Conservation (phyloP, 2,888 invertebrate species). For the Carterocephalus palaemon region DNA sequence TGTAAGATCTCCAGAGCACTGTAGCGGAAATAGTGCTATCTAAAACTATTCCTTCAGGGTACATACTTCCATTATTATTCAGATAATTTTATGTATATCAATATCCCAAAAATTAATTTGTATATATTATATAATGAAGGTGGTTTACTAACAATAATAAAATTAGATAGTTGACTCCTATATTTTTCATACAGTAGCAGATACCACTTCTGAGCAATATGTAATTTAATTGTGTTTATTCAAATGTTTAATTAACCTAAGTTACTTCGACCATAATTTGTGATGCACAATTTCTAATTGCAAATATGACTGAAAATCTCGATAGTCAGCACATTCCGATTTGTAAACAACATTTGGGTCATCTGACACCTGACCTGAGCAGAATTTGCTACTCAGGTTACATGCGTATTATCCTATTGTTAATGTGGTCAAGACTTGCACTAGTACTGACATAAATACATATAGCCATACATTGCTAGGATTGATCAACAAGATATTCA, state of each 20-base stretch:
- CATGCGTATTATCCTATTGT: constrained; percentile 4
- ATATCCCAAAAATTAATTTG: too few species aligned
- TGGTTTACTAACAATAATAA: too few species aligned
- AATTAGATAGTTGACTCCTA: too few species aligned
- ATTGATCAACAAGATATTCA: too few species aligned
- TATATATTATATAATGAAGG: too few species aligned
- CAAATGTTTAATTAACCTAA: not conserved
- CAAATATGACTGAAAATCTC: constrained; percentile 3
- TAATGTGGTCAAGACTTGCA: constrained; percentile 4
- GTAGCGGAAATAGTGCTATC: constrained; percentile 50
- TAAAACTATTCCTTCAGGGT: constrained; percentile 1
- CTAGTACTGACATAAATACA: too few species aligned
- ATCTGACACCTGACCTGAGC: constrained; percentile 9
- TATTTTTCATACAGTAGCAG: too few species aligned
- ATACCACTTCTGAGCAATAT: too few species aligned
- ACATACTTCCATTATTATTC: too few species aligned
- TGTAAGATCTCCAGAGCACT: constrained; percentile 56
- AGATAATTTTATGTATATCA: too few species aligned
- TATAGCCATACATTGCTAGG: too few species aligned
- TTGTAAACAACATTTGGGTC: constrained; percentile 24
- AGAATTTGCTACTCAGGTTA: constrained; percentile 9
- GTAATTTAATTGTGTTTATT: not conserved
- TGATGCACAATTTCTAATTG: not conserved
- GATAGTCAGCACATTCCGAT: constrained; percentile 39
- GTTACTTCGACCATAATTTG: not conserved